Conservation (phyloP, 1,140 invertebrate genomes). For the Ips typographus region DNA sequence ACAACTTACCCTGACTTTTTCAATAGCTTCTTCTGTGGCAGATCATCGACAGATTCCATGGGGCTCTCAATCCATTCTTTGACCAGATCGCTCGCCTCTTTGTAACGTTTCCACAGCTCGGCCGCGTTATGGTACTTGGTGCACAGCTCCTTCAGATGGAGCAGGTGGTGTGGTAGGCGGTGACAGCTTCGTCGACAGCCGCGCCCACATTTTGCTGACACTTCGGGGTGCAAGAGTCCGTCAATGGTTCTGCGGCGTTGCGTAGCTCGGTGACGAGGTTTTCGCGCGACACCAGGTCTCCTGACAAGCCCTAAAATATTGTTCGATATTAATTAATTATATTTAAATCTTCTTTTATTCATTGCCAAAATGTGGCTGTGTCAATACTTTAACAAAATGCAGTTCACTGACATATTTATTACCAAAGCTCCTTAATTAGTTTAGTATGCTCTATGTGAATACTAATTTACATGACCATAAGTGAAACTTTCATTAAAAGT, state of each 20-base stretch:
- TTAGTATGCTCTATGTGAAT: too few species aligned
- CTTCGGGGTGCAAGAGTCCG: conserved; percentile 66
- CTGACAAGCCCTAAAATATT: conserved; percentile 51
- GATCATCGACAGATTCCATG: conserved; percentile 62
- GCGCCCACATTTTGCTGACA: conserved; percentile 68
- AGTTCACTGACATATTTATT: too few species aligned
- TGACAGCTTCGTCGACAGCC: conserved; percentile 71
- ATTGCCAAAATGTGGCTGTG: too few species aligned
- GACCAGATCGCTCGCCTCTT: conserved; percentile 72
- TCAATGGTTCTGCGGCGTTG: conserved; percentile 67
- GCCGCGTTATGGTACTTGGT: conserved; percentile 72
- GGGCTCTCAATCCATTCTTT: conserved; percentile 71
- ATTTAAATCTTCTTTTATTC: too few species aligned
- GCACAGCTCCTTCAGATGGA: conserved; percentile 69
- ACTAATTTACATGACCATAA: too few species aligned
- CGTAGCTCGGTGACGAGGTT: conserved; percentile 69
- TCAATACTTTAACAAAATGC: too few species aligned
- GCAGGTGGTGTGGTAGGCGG: conserved; percentile 74
- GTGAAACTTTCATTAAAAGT: too few species aligned
- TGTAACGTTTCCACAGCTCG: conserved; percentile 73
- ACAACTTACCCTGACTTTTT: conserved; percentile 64
- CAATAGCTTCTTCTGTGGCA: conserved; percentile 61
- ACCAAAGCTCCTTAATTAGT: too few species aligned
- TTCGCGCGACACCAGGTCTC: conserved; percentile 67
- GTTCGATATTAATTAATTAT: too few species aligned